A percentile compares a stretch with the other conserved stretches of the same genome.
These are phyloP conservation scores for Agapornis canus DNA, from an alignment of 2,797 vertebrate species.

Conservation along the genomic window DNA sequence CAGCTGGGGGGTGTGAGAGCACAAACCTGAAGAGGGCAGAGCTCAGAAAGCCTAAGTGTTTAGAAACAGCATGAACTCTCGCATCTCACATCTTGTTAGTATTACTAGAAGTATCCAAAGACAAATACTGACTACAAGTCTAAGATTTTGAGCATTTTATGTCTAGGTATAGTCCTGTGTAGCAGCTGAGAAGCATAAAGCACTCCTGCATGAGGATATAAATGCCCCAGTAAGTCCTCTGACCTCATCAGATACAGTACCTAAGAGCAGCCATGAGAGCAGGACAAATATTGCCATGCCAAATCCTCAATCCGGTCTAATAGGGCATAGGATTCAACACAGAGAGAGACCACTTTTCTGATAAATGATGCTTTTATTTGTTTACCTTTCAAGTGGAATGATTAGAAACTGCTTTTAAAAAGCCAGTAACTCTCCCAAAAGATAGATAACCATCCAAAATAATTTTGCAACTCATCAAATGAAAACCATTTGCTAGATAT, in stretches of 20 bases:
- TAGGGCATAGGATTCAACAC: background rate
- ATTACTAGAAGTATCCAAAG: rapidly evolving
- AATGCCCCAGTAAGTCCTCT: background rate
- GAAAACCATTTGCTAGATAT: background rate
- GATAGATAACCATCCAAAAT: background rate
- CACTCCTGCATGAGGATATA: background rate
- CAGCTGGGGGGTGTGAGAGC: background rate
- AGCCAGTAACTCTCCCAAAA: background rate
- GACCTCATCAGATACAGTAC: rapidly evolving
- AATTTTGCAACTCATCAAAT: background rate
- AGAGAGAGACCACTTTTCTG: background rate
- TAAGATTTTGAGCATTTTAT: background rate
- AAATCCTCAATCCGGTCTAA: background rate
- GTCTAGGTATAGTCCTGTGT: background rate
- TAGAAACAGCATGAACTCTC: background rate
- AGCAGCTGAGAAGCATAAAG: background rate
- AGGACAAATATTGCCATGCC: background rate
- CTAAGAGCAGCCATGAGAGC: background rate
- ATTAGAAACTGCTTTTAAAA: background rate
- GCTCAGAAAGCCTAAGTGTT: background rate
- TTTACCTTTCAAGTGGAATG: background rate
- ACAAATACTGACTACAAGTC: background rate
- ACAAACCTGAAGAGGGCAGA: background rate
- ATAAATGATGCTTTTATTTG: background rate
- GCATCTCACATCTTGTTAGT: background rate